Evolutionary conservation across 2,113 vertebrate genomes (phyloP).

Genomic region (Platysternon megacephalum): DNA sequence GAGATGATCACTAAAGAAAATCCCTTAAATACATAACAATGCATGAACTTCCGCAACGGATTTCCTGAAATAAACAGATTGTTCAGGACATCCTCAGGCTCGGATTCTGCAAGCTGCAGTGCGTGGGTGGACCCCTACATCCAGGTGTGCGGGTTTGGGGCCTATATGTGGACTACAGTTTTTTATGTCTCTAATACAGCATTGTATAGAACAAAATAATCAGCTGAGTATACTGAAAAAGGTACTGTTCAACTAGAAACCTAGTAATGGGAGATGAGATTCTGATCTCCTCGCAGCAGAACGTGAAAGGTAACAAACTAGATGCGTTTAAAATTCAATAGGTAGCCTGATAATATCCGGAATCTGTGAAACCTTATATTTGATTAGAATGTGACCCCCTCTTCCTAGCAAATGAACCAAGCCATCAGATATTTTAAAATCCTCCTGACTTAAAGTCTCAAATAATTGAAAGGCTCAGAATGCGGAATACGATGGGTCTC

Average conservation of each 20-base stretch:
- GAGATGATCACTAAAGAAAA: background rate
- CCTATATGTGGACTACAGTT: fast-evolving
- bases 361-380: conserved; percentile 46
- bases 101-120: background rate
- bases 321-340: conserved; percentile 57
- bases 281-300: conserved; percentile 33
- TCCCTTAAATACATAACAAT: background rate
- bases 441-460: background rate
- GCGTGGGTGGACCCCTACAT: background rate
- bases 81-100: background rate
- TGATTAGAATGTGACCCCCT: conserved; percentile 16
- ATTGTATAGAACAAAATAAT: background rate
- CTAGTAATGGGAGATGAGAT: conserved; percentile 9
- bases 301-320: conserved; percentile 41
- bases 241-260: conserved; percentile 6
- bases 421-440: background rate
- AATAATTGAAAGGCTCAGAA: background rate
- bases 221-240: background rate
- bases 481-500: background rate
- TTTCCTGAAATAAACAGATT: background rate
- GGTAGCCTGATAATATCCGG: conserved; percentile 43
- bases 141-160: background rate
- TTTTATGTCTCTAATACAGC: background rate
- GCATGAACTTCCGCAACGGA: background rate
- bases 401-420: background rate